phyloP scores from a whole-genome alignment of 1,140 invertebrate species.

The Sminthurides bifidus region DNA sequence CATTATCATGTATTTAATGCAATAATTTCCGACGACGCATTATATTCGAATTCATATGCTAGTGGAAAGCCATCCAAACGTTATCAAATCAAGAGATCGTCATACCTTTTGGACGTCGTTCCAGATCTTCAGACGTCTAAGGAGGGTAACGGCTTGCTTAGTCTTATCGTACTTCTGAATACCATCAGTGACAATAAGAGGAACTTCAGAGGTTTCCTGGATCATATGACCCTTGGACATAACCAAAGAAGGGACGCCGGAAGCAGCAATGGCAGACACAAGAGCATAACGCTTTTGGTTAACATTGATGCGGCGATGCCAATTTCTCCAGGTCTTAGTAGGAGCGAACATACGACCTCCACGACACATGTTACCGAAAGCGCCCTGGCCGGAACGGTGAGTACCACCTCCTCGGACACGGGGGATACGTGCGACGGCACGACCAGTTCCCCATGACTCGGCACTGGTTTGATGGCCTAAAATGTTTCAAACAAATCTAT shows the following conservation, averaged over 20 bases:
- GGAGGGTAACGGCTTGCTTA: constrained; percentile 90
- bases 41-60: too few relatives aligned
- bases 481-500: constrained; percentile 23
- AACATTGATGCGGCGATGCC: constrained; percentile 93
- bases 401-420: constrained; percentile 99
- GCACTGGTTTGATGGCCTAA: constrained; percentile 98
- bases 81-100: too few relatives aligned
- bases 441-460: constrained; percentile 99
- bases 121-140: constrained; percentile 86
- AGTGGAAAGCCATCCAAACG: too few relatives aligned
- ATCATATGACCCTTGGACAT: constrained; percentile 95
- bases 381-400: constrained; percentile 98
- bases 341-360: constrained; percentile 99
- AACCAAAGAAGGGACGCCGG: constrained; percentile 89
- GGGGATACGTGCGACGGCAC: constrained; percentile 99
- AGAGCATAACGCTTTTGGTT: constrained; percentile 93
- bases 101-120: constrained; percentile 90
- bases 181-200: constrained; percentile 91
- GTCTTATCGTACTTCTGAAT: constrained; percentile 92
- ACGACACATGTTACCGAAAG: constrained; percentile 99
- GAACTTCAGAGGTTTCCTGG: constrained; percentile 87
- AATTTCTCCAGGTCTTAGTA: constrained; percentile 92
- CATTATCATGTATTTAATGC: too few relatives aligned
- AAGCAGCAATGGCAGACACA: constrained; percentile 91
- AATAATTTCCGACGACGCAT: too few relatives aligned